Evolutionary conservation across 2,113 vertebrate species (phyloP).

Genomic region (Numenius arquata): DNA sequence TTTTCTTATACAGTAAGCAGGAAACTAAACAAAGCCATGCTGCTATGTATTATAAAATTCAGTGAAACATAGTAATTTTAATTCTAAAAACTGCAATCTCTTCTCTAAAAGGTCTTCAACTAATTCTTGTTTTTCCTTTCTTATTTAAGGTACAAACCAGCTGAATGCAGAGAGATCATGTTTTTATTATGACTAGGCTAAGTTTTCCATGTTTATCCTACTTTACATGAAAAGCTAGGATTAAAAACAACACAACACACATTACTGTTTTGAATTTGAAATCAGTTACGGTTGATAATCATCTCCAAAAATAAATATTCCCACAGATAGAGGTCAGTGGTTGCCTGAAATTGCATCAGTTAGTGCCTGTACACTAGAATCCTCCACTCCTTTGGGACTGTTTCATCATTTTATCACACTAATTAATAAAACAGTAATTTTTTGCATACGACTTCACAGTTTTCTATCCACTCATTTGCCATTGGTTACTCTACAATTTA

Average conservation of each 20-base stretch:
- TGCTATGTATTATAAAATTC: neutral
- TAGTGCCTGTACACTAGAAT: conserved; percentile 53
- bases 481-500: neutral
- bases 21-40: conserved; percentile 11
- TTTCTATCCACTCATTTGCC: conserved; percentile 4
- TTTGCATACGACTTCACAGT: conserved; percentile 10
- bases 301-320: conserved; percentile 78
- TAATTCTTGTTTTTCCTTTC: neutral
- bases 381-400: conserved; percentile 60
- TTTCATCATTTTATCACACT: conserved; percentile 75
- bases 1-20: neutral
- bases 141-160: neutral
- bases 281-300: conserved; percentile 37
- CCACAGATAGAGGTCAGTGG: conserved; percentile 79
- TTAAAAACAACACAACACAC: neutral
- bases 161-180: neutral
- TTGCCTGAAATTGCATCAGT: conserved; percentile 83
- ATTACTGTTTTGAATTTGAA: conserved; percentile 39
- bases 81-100: neutral
- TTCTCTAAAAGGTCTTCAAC: neutral
- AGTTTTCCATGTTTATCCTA: neutral
- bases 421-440: conserved; percentile 60
- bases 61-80: neutral
- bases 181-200: neutral
- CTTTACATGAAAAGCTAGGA: neutral